Base-by-base conservation (phyloP, 1,140 invertebrate species). In the Ericerus pela region DNA sequence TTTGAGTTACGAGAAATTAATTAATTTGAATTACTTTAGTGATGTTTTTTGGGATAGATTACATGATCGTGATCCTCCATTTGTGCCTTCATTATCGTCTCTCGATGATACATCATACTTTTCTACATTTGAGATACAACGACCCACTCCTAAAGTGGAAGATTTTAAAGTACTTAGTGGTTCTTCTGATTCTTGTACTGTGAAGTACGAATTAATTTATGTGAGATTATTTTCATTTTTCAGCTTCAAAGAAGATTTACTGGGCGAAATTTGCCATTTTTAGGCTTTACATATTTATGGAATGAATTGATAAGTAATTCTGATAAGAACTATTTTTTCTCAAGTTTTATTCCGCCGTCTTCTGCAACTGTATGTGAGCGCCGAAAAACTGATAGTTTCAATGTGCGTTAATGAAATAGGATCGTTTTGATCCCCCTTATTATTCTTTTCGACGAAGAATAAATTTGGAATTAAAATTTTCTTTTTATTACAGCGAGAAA, bases 41-140 rank as follows among this genome's bases (percentile, higher is more conserved):
- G 41, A 47, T 47, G 26, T 47, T 14, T 18, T 24, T 22, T 47
- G 41, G 72, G 47, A 47, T 28, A 31, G 5, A 8, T 41, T 58
- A 43, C 33, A 58, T n/a, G 57, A 58, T 26, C 57, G 75, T 65
- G 87, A 88, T 51, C 94, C 96, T 2, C 96, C 96, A 1, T 90
- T 98, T 26, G 90, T 98, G 18, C 95, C 96, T 18, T 93, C 97
- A 66, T 73, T 99, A n/a, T 76, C 78, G 1, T 85, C 93, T 51
- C 96, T 99, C 70, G 93, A 96, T 70, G 96, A 99, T 69, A 97
- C 96, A 1, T 86, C 89, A 63, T 95, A 99, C 73, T 99, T 99
- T 75, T 93, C 57, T n/a, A 54, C 53, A 22, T 53, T 43, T 22
- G 52, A 58, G 41, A 11, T 52, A 33, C 37, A 54, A 26, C 38